These are phyloP conservation scores for Daboia siamensis DNA, from an alignment of 2,113 vertebrate genomes.

Conservation along the genomic window DNA sequence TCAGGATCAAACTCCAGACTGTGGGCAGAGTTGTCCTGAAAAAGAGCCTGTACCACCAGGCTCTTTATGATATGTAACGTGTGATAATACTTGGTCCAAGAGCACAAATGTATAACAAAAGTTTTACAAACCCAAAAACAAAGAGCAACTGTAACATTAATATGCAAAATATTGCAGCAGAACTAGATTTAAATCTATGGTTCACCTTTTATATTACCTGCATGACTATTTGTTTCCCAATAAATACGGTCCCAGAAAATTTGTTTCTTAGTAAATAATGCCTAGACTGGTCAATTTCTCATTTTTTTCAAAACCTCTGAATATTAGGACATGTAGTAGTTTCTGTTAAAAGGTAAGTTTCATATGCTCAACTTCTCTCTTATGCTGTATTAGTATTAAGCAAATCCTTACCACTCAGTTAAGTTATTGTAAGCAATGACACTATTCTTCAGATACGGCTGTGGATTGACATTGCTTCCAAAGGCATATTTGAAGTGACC, in stretches of 20 bases:
- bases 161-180: too few species aligned
- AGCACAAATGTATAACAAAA: not conserved
- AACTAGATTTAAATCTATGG: too few species aligned
- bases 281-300: not conserved
- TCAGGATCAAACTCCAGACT: too few species aligned
- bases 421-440: slow-evolving; percentile 86
- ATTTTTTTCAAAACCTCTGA: not conserved
- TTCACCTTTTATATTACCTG: too few species aligned
- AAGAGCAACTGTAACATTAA: too few species aligned
- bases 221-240: too few species aligned
- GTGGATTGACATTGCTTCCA: slow-evolving; percentile 87
- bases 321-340: not conserved
- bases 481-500: slow-evolving; percentile 93
- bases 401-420: slow-evolving; percentile 78
- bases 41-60: too few species aligned
- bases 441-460: slow-evolving; percentile 94
- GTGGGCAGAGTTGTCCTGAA: too few species aligned
- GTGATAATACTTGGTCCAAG: not conserved
- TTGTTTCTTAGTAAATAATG: not conserved
- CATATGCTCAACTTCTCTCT: not conserved
- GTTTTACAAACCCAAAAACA: not conserved
- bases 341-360: not conserved
- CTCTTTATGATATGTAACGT: not conserved
- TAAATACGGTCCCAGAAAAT: not conserved
- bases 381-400: not conserved